Evolutionary conservation across 2,797 vertebrate species (phyloP), one percentile per base, ranked within the genome.

Genomic region (Ibycter americanus): DNA sequence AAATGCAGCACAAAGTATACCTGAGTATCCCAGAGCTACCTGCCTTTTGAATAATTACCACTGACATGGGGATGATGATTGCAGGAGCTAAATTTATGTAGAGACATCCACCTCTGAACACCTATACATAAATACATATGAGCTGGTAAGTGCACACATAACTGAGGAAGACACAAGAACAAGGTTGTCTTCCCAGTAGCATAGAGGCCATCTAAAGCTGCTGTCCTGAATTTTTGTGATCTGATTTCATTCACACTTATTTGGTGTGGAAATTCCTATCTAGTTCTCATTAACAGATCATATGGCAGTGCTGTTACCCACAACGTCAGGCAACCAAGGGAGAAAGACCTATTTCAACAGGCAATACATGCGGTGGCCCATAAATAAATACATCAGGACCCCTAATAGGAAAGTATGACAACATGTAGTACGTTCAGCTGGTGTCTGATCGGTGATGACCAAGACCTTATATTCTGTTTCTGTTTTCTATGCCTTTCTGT

Each of bases 341-440:
- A 66, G 42, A 55, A 66, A 47, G 36, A 15, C 8, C 10, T 56
- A 63, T 54, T 62, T 36, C 36, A 26, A 5, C 4, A 16, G 22
- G 26, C 22, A 49, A 22, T 25, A 61, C 55, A 55, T 15, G 46
- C 2, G 0, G 16, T 7, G 44, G 22, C 18, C 29, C 40, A 42
- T 42, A 42, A 42, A 63, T 47, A 61, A 40, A 34, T 21, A 5
- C 8, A 8, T 46, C 12, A 13, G n/a, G 23, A 49, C 6, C 17
- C 29, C 27, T 44, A 23, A 13, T 2, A 22, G 19, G 11, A 29
- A 46, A 51, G n/a, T 18, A 13, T 14, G 9, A 47, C 21, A 4
- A 31, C 6, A 3, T 1, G 6, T 13, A 72, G 25, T 14, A 11
- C 17, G 6, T 23, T 15, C 11, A 52, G 0, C 10, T 31, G 15